Percentiles rank a stretch among this genome's conserved stretches.
Evolutionary conservation across 2,113 vertebrate genomes (phyloP).

Genomic region (Corythaixoides concolor): DNA sequence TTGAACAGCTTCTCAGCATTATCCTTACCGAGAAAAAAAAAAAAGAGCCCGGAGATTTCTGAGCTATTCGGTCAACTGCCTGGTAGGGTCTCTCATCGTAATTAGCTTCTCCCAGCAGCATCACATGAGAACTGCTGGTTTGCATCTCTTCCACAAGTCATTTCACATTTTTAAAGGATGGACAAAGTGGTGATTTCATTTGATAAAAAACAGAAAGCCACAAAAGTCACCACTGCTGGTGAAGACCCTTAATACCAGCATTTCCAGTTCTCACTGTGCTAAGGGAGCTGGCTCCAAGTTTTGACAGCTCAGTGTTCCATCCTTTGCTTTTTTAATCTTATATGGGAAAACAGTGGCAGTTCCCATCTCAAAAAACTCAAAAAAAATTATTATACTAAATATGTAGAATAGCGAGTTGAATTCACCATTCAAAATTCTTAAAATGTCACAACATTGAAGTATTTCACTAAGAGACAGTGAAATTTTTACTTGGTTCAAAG

Average conservation of each 20-base stretch:
- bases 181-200: neutral
- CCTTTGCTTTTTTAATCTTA: neutral
- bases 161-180: neutral
- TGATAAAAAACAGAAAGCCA: neutral
- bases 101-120: neutral
- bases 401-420: neutral
- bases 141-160: neutral
- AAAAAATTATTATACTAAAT: neutral
- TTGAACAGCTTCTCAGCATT: constrained; percentile 62
- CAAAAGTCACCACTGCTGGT: neutral
- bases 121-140: neutral
- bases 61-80: constrained; percentile 37
- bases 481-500: neutral
- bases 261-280: neutral
- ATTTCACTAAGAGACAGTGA: neutral
- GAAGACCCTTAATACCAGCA: neutral
- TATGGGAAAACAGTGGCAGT: neutral
- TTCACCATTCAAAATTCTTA: neutral
- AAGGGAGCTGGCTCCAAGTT: neutral
- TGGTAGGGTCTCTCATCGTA: neutral
- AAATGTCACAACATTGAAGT: neutral
- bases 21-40: constrained; percentile 38
- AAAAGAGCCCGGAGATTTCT: neutral
- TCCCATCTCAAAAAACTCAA: neutral
- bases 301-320: neutral